Base-by-base conservation (phyloP, 2,888 invertebrate genomes). In the Ectemnius cavifrons region DNA sequence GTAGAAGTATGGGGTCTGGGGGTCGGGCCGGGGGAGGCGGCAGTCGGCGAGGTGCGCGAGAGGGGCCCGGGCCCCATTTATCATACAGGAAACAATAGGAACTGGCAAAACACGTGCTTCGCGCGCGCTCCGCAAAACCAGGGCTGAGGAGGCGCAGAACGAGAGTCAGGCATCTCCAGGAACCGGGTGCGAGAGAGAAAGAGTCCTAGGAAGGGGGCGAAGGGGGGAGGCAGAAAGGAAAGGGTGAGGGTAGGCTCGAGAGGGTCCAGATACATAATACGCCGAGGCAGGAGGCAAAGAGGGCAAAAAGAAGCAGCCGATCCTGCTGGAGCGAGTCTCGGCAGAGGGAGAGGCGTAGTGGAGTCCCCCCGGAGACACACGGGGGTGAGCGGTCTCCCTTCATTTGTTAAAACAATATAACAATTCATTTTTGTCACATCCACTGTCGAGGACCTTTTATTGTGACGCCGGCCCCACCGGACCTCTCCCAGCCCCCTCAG, bases 31-130 rank as follows among this genome's bases (percentile, higher is more conserved):
- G 23, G 23, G 23, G 23, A 23, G 23, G 49, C 71, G 27, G 63
- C 20, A 75, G 75, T 57, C 69, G 66, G 78, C 62, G 73, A 60
- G 65, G 69, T 59, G 75, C 70, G 75, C 71, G 74, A 78, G 73
- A 61, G 65, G 61, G 69, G 52, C 63, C 69, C 69, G 71, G 75
- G 59, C 69, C 37, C 85, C 89, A 88, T 90, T 90, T 89, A 90
- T 90, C 90, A 90, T 90, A 90, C 85, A 89, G 90, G 85, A 90
- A 90, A 90, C 90, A 90, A 90, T 90, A 89, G 90, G 88, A 89
- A 90, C 90, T 90, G 90, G 90, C 90, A 90, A 90, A 90, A 90
- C 90, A 90, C 90, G 89, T 90, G 90, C 90, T 90, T 90, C 89
- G 90, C 90, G 87, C 90, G 83, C 88, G 87, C 85, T 86, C 78